Base-by-base conservation (phyloP, 2,888 invertebrate genomes). In the Drosophila incognita region DNA sequence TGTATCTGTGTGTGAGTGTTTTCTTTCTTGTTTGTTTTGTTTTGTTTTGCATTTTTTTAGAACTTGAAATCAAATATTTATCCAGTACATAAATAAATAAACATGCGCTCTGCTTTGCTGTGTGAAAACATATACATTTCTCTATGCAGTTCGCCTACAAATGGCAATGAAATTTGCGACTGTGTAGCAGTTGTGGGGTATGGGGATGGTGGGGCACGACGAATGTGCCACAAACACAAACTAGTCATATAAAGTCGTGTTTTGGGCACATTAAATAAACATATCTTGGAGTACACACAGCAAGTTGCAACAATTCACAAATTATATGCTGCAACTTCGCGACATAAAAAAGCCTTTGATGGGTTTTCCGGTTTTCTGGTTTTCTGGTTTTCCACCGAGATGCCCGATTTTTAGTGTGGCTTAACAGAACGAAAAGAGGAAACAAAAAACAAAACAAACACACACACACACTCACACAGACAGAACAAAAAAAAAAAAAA, bases 1-100 rank as follows among this genome's bases (percentile, higher is more conserved):
- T 63, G 38, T 48, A 29, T 58, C 27, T 27, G 27, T 27, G 27
- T 54, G 24, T 29, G 57, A 38, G 21, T 53, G 38, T 54, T 38
- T 59, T 38, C 2, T 38, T 4, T 5, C 7, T 11, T 24, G 18
- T 66, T 27, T 64, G 18, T n/a, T 35, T 52, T 64, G 18, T n/a
- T 35, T 52, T 24, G 53, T 40, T 59, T 79, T 69, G 62, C 52
- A 61, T 51, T 29, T 59, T 79, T 71, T 70, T 66, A 66, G 57
- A 78, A 78, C 69, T 70, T 59, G 35, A 73, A 84, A 76, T 82
- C 67, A 81, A 87, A 87, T 85, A 81, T 85, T 81, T 79, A 87
- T 81, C 70, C 73, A 78, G 81, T 79, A 72, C 76, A 77, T 65
- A 79, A 77, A 83, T 72, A 87, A 81, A 83, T 73, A 74, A 77